A percentile compares a stretch with the other conserved stretches of the same genome.
phyloP scores from a whole-genome alignment of 2,888 invertebrate species.

The Tachina lurida region DNA sequence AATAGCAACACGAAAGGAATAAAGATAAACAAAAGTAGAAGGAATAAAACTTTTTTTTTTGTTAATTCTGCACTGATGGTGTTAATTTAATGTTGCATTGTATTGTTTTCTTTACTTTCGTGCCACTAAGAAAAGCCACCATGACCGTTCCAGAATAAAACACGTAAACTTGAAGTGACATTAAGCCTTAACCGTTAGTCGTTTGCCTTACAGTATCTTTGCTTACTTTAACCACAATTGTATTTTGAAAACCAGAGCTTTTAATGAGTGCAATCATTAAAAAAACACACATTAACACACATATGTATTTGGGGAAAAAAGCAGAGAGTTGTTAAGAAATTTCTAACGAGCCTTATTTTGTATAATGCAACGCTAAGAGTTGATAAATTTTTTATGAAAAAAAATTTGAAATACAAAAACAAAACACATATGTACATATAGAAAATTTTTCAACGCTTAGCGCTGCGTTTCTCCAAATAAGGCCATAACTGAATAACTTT shows the following conservation, averaged over 20 bases:
- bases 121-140: slow-evolving; percentile 53
- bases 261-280: slow-evolving; percentile 5
- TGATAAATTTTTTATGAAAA: too few relatives aligned
- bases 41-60: slow-evolving; percentile 30
- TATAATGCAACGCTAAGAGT: too few relatives aligned
- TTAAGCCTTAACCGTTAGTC: slow-evolving; percentile 44
- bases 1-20: slow-evolving; percentile 22
- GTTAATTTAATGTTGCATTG: slow-evolving; percentile 67
- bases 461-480: too few relatives aligned
- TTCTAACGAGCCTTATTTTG: background rate
- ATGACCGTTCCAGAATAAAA: slow-evolving; percentile 51
- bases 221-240: slow-evolving; percentile 18
- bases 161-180: slow-evolving; percentile 48
- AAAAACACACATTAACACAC: background rate
- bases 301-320: background rate
- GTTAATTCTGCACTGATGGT: slow-evolving; percentile 47
- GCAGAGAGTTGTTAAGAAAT: background rate
- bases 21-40: slow-evolving; percentile 24
- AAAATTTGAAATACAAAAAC: too few relatives aligned
- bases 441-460: too few relatives aligned
- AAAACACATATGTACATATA: too few relatives aligned
- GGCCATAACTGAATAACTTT: too few relatives aligned
- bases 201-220: slow-evolving; percentile 26
- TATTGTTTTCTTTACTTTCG: slow-evolving; percentile 24
- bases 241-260: background rate